Conservation (phyloP, 2,888 invertebrate genomes). For the Lysandra coridon region DNA sequence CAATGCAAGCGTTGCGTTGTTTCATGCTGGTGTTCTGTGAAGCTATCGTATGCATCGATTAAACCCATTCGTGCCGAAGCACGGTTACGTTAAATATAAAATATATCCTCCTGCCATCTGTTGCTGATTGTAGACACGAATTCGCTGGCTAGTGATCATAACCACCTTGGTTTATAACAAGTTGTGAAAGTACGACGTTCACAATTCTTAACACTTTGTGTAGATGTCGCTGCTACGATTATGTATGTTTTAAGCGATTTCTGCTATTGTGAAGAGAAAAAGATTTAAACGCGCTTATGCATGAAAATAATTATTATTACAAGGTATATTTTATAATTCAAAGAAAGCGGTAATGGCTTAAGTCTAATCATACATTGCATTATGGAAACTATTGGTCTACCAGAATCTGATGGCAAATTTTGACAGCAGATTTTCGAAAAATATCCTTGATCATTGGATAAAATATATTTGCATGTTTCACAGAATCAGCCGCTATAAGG, state of each 20-base stretch:
- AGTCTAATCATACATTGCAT: too few species aligned
- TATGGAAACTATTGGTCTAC: too few species aligned
- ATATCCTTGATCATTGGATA: too few species aligned
- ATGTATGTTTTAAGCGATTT: too few species aligned
- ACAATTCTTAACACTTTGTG: neutral
- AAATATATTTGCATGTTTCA: too few species aligned
- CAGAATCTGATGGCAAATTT: too few species aligned
- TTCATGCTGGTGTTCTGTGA: neutral
- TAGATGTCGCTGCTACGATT: neutral
- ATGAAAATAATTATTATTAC: too few species aligned
- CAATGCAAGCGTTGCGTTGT: neutral
- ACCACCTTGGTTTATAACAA: neutral
- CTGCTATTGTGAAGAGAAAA: neutral
- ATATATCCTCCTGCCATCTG: conserved; percentile 1
- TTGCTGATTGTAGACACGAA: neutral
- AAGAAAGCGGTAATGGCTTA: too few species aligned
- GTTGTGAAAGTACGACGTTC: neutral
- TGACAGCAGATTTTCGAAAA: too few species aligned
- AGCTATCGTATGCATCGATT: neutral
- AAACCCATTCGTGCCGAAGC: too few species aligned
- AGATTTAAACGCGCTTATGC: neutral
- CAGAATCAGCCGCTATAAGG: too few species aligned
- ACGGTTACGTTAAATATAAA: neutral
- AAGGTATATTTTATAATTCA: too few species aligned
- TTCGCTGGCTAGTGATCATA: neutral